Base-by-base conservation (phyloP, 2,797 vertebrate species). In the Dipus sagitta region DNA sequence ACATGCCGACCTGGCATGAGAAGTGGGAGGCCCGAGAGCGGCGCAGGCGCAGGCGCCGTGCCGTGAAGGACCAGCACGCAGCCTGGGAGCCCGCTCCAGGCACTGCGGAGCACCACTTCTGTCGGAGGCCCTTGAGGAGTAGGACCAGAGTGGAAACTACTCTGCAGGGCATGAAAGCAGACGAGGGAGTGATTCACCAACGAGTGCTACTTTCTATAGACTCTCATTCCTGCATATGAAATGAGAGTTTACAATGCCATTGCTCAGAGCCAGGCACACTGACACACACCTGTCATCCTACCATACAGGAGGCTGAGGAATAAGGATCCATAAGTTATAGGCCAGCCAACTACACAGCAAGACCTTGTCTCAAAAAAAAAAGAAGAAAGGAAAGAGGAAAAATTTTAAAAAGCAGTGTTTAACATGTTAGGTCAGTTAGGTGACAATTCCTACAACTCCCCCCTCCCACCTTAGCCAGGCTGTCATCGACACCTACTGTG, bases 401-500 rank as follows among this genome's bases (percentile, higher is more conserved):
- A 26, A 1, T 11, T 2, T 30, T 17, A n/a, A 70, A 70, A 1
- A 67, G 26, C 65, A 58, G 17, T 4, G 60, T 2, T 26, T 12
- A 52, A 11, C 60, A 7, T 14, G 1, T 4, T 9, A 28, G 14
- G 64, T 11, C 30, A 11, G 38, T 30, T 3, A 26, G 30, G 62
- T 0, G 21, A 26, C 15, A 23, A 13, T 14, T 4, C 30, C 38
- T 5, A 26, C 3, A 6, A 13, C 21, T 34, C 15, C 1, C 0
- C 4, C 32, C 23, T 30, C 6, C 2, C 2, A 42, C 47, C 13
- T 2, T 26, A 11, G 26, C 6, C 67, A 20, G 15, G 87, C 47
- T 38, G 20, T 30, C 4, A 2, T n/a, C 11, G 5, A 20, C 0
- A 1, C 6, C 77, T 4, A 18, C 47, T 2, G 26, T 1, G 20